These are phyloP conservation scores for Oreotrochilus melanogaster DNA, from an alignment of 2,113 vertebrate genomes.

Conservation along the genomic window DNA sequence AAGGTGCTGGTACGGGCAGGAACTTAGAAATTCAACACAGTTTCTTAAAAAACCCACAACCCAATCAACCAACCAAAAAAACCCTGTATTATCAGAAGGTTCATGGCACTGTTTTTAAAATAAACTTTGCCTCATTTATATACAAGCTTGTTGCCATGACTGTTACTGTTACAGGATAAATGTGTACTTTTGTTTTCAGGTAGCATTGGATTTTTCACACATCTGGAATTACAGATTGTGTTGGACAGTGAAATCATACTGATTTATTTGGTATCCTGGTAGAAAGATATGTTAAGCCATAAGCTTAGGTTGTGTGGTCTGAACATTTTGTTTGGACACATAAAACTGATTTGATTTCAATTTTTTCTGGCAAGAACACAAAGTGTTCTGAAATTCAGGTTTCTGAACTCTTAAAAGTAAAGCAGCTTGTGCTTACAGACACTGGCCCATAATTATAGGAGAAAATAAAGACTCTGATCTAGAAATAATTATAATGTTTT, in stretches of 20 bases:
- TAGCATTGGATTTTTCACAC: not conserved
- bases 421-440: not conserved
- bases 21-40: not conserved
- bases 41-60: not conserved
- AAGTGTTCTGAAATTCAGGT: not conserved
- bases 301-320: not conserved
- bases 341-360: not conserved
- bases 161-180: not conserved
- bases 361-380: not conserved
- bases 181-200: not conserved
- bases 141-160: not conserved
- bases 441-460: accelerated
- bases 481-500: not conserved
- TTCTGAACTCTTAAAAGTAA: not conserved
- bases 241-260: not conserved
- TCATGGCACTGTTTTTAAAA: not conserved
- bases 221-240: not conserved
- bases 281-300: accelerated
- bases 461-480: not conserved
- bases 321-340: not conserved
- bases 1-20: not conserved
- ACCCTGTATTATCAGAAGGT: accelerated
- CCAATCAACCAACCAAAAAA: not conserved
- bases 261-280: not conserved
- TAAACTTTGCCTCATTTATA: not conserved